Evolutionary conservation across 2,113 vertebrate species (phyloP), one percentile per base, ranked within the genome.

Genomic region (Manacus vitellinus): DNA sequence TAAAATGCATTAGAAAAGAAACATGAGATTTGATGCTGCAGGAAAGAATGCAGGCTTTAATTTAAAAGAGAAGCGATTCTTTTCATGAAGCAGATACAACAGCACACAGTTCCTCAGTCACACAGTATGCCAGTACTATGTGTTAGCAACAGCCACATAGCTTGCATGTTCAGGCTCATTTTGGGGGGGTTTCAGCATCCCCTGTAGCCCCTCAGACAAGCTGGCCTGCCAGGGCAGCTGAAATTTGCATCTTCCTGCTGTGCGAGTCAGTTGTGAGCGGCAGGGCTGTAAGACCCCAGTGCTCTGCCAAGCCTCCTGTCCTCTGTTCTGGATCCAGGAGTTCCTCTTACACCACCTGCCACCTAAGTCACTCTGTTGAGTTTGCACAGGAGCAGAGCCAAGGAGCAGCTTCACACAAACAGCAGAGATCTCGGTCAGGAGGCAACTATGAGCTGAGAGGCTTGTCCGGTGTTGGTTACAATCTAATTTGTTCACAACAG

Each of bases 371-470:
- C 35, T 78, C 65, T 22, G 61, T 8, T 59, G 78, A 92, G 62
- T 88, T 71, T 85, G 79, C 63, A 88, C 56, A 63, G 89, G 81
- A 89, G 51, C 44, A 70, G 49, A 88, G 91, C 87, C 94, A 96
- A 95, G 52, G 65, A 89, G 73, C 73, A 91, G 87, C 80, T 87
- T 89, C 61, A 33, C 2, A 4, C 55, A 23, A 83, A 74, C 63
- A 89, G 63, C 52, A 67, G 56, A 82, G 63, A 44, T 68, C 72
- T 80, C 1, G 0, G 67, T 61, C 63, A 78, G 81, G 44, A 93
- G 80, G 76, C 82, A 37, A 39, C 9, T n/a, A n/a, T 5, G 22
- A 83, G 65, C 65, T 8, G 11, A 82, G 52, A 63, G 35, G 39
- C 12, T 85, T 56, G 27, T 58, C 81, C 33, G 9, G 28, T 18